Evolutionary conservation across 2,113 vertebrate genomes (phyloP).

Genomic region (Holacanthus passer): DNA sequence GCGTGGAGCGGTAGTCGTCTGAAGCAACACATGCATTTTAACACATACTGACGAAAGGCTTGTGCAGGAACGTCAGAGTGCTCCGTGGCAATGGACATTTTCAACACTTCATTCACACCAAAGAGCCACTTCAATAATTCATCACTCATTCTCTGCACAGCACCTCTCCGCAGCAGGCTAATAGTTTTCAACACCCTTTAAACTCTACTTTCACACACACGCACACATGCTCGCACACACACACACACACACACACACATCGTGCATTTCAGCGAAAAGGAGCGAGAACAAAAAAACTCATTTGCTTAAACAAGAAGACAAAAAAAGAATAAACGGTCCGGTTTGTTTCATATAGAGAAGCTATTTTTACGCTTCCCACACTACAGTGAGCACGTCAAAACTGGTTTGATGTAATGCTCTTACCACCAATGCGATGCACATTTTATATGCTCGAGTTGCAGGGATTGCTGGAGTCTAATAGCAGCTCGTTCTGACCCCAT

Average conservation of each 20-base stretch:
- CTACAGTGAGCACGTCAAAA: conserved; percentile 61
- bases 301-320: conserved; percentile 25
- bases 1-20: conserved; percentile 23
- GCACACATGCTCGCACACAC: conserved; percentile 34
- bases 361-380: conserved; percentile 62
- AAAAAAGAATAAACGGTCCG: conserved; percentile 15
- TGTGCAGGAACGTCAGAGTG: conserved; percentile 56
- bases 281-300: conserved; percentile 4
- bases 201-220: conserved; percentile 68
- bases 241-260: conserved; percentile 30
- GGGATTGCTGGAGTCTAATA: conserved; percentile 60
- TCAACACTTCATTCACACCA: conserved; percentile 85
- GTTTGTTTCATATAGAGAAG: conserved; percentile 45
- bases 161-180: conserved; percentile 75
- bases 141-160: conserved; percentile 79
- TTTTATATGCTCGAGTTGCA: conserved; percentile 72
- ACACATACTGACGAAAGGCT: conserved; percentile 52
- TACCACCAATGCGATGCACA: conserved; percentile 53
- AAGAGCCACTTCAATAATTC: conserved; percentile 86
- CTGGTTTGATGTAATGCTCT: conserved; percentile 45
- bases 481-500: conserved; percentile 62
- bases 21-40: conserved; percentile 48
- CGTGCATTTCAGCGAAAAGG: conserved; percentile 3
- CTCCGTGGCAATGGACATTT: conserved; percentile 78
- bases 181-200: conserved; percentile 85